Percentiles rank a stretch among this genome's conserved stretches.
Conservation (phyloP, 1,140 invertebrate genomes). For the Conus betulinus region DNA sequence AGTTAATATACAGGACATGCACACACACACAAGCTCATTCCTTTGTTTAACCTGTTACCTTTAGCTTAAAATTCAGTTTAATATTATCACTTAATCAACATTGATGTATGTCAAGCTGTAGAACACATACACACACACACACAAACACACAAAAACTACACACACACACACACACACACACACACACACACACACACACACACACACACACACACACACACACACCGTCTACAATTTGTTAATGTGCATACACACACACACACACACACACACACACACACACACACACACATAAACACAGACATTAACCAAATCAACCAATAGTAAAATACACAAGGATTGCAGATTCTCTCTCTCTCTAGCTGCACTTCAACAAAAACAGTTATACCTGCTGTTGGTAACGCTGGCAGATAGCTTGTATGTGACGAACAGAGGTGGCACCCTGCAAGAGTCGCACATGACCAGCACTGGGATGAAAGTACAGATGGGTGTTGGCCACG, state of each 20-base stretch:
- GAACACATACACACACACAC: no score
- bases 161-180: not conserved
- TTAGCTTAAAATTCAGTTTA: no score
- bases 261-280: not conserved
- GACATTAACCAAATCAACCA: not conserved
- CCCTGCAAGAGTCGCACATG: slow-evolving; percentile 87
- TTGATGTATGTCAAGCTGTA: no score
- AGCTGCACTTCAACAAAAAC: not conserved
- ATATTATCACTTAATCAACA: no score
- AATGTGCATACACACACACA: not conserved
- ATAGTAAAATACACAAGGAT: not conserved
- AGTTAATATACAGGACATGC: no score
- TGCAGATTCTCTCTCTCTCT: not conserved
- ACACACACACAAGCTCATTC: no score
- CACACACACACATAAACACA: not conserved
- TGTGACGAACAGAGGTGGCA: slow-evolving; percentile 60
- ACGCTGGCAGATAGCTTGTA: slow-evolving; percentile 54
- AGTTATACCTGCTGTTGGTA: slow-evolving; percentile 63
- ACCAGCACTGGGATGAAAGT: slow-evolving; percentile 91
- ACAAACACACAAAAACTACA: no score
- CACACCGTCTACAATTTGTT: no score
- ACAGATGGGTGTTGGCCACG: slow-evolving; percentile 93
- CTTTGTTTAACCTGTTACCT: no score
- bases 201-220: no score
- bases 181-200: not conserved